A percentile compares a stretch with the other conserved stretches of the same genome.
Conservation (phyloP, 2,888 invertebrate species). For the Eudasyphora cyanicolor region DNA sequence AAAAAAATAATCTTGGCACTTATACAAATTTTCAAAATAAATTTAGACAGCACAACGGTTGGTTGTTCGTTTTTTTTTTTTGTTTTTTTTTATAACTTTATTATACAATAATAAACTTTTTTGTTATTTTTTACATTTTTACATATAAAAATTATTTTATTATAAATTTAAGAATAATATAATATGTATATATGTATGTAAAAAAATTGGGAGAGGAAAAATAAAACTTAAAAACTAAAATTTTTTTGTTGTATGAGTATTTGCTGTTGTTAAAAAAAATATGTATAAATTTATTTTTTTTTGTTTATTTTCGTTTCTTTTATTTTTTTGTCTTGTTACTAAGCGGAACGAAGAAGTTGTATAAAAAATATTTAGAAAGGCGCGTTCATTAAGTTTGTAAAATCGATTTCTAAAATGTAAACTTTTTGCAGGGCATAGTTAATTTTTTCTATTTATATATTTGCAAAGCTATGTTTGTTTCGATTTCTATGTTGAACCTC, state of each 20-base stretch:
- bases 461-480: background rate
- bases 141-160: constrained; percentile 63
- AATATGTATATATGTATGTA: constrained; percentile 47
- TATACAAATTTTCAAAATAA: background rate
- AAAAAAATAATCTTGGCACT: constrained; percentile 32
- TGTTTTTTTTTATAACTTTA: constrained; percentile 60
- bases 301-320: background rate
- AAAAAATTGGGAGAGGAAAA: constrained; percentile 53
- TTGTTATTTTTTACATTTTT: constrained; percentile 62
- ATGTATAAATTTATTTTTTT: constrained; percentile 16
- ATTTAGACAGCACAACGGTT: constrained; percentile 37
- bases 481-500: background rate
- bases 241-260: constrained; percentile 56
- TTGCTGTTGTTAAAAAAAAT: constrained; percentile 39
- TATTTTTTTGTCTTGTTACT: background rate
- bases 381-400: too few species aligned
- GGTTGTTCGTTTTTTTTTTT: constrained; percentile 21
- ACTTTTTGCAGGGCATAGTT: background rate
- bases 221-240: constrained; percentile 53
- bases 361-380: background rate
- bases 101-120: constrained; percentile 63
- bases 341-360: background rate
- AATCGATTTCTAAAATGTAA: too few species aligned
- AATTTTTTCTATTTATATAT: background rate
- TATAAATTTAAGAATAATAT: constrained; percentile 53